A percentile compares a stretch with the other conserved stretches of the same genome.
phyloP scores from a whole-genome alignment of 2,797 vertebrate species.

The Galaxias olidus region DNA sequence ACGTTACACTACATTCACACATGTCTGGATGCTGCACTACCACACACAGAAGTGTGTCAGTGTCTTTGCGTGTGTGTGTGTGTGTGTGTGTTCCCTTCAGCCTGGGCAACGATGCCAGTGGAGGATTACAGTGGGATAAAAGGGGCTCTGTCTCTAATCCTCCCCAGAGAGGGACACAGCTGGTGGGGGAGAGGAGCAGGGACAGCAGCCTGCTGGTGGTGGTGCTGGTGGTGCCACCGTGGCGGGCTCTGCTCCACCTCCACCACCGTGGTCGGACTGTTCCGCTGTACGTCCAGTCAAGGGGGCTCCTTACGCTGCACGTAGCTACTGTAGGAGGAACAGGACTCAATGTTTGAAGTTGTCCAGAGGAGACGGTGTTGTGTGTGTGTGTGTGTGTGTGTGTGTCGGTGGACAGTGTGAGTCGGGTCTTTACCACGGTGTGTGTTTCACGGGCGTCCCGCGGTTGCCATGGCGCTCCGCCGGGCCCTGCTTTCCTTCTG shows the following conservation, averaged over 20 bases:
- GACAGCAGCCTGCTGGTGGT: not conserved
- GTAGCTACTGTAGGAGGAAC: no score
- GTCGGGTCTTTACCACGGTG: no score
- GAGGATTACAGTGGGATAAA: conserved; percentile 69
- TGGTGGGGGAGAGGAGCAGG: conserved; percentile 16
- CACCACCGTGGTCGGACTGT: not conserved
- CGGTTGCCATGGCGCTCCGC: no score
- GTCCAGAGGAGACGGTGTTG: no score
- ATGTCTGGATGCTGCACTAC: no score
- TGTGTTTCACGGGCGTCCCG: no score
- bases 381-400: no score
- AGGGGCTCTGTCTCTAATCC: conserved; percentile 67
- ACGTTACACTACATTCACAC: no score
- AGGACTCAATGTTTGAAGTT: no score
- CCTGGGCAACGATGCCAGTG: conserved; percentile 41
- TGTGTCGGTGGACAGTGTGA: no score
- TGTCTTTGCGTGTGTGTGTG: conserved; percentile 20
- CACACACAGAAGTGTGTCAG: conserved; percentile 13
- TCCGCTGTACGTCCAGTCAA: not conserved
- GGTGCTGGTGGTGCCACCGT: conserved; percentile 2
- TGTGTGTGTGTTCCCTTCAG: conserved; percentile 42
- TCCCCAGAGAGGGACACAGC: conserved; percentile 45
- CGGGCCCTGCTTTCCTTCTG: not conserved
- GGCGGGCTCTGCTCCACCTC: not conserved
- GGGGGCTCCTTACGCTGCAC: no score